Evolutionary conservation across 2,113 vertebrate species (phyloP).

Genomic region (Montifringilla adamsi): DNA sequence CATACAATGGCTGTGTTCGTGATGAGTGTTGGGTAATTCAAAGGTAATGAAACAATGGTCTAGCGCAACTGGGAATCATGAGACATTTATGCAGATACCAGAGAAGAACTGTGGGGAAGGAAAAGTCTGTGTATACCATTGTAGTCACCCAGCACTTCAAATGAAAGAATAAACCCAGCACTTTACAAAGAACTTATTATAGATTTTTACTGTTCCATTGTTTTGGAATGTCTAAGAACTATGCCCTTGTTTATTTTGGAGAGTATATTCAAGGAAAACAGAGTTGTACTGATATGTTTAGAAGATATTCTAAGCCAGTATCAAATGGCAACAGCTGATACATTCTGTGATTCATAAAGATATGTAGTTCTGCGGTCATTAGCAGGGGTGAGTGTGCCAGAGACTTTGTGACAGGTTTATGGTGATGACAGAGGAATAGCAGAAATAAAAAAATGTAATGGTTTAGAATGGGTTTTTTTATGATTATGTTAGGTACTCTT

Average conservation of each 20-base stretch:
- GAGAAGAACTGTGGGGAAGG: slow-evolving; percentile 37
- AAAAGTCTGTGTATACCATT: slow-evolving; percentile 60
- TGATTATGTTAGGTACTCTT: neutral
- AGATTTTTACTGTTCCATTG: slow-evolving; percentile 46
- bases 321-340: slow-evolving; percentile 8
- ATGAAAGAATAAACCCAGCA: slow-evolving; percentile 39
- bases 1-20: slow-evolving; percentile 1
- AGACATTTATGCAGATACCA: slow-evolving; percentile 16
- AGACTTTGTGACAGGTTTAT: neutral
- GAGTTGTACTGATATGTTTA: neutral
- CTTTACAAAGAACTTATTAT: slow-evolving; percentile 52
- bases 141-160: slow-evolving; percentile 10
- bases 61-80: slow-evolving; percentile 7
- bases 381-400: neutral
- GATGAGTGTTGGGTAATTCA: slow-evolving; percentile 1
- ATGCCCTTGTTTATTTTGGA: slow-evolving; percentile 57
- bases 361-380: neutral
- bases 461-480: neutral
- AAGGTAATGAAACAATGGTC: slow-evolving; percentile 50
- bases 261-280: slow-evolving; percentile 31
- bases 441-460: neutral
- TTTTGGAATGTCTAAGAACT: slow-evolving; percentile 57
- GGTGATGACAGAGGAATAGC: neutral
- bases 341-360: neutral
- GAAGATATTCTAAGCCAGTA: neutral